These are phyloP conservation scores for Forbesichthys papilliferus DNA, from an alignment of 2,113 vertebrate species.

Conservation along the genomic window DNA sequence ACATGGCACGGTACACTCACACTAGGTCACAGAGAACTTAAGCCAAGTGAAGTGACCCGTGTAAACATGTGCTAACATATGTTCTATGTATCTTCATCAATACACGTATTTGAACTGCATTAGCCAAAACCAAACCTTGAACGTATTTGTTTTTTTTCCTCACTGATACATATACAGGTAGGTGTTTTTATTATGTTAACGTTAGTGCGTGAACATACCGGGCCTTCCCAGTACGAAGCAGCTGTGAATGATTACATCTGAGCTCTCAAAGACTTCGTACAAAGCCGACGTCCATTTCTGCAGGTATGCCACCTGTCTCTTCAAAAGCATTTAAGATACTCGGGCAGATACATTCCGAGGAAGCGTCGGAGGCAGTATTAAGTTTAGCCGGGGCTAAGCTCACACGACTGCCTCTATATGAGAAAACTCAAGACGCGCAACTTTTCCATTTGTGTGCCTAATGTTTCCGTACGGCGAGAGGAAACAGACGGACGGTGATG, in stretches of 20 bases:
- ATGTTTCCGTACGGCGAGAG: conserved; percentile 44
- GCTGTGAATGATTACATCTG: too few species aligned
- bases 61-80: too few species aligned
- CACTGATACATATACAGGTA: too few species aligned
- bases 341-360: not conserved
- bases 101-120: not conserved
- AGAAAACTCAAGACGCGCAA: too few species aligned
- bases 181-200: too few species aligned
- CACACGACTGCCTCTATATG: not conserved
- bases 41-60: not conserved
- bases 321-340: not conserved
- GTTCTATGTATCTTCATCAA: not conserved
- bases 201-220: too few species aligned
- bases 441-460: not conserved
- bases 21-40: not conserved
- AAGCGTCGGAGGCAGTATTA: not conserved
- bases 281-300: not conserved
- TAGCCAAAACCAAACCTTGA: too few species aligned
- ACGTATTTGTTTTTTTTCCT: too few species aligned
- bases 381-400: too few species aligned
- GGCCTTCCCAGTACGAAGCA: too few species aligned
- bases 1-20: not conserved
- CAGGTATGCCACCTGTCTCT: not conserved
- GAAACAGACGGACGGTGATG: conserved; percentile 56
- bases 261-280: too few species aligned